These are phyloP conservation scores for Microhierax caerulescens DNA, from an alignment of 2,797 vertebrate genomes.

Conservation along the genomic window DNA sequence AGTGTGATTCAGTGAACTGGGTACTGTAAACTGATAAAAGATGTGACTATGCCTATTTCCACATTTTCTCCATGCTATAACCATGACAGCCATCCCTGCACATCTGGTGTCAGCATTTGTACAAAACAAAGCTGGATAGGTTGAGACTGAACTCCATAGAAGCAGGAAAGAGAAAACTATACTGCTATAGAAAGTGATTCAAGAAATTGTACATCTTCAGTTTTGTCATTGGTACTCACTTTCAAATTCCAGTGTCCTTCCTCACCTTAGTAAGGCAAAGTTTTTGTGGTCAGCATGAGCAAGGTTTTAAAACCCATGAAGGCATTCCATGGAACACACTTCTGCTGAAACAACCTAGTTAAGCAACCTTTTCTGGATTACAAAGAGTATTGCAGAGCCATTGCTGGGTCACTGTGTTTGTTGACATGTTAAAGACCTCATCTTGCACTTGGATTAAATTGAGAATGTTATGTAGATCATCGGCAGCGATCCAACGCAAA, in stretches of 20 bases:
- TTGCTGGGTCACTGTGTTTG: not conserved
- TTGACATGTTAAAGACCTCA: not conserved
- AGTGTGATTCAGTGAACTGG: not conserved
- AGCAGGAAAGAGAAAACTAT: not conserved
- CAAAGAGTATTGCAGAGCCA: not conserved
- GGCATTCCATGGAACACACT: not conserved
- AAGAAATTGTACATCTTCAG: not conserved
- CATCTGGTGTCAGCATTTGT: not conserved
- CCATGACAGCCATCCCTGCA: not conserved
- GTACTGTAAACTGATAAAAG: not conserved
- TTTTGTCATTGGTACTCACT: not conserved
- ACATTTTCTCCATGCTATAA: not conserved
- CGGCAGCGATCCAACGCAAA: not conserved
- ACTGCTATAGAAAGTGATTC: not conserved
- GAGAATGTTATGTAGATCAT: not conserved
- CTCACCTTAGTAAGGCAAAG: not conserved
- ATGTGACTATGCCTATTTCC: not conserved
- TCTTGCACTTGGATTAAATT: not conserved
- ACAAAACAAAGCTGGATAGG: not conserved
- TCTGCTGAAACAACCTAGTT: not conserved
- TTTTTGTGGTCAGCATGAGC: not conserved
- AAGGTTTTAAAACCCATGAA: not conserved
- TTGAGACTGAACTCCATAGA: not conserved
- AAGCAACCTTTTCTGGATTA: slow-evolving; percentile 5
- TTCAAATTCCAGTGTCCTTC: not conserved